Evolutionary conservation across 2,888 invertebrate genomes (phyloP), one percentile per base, ranked within the genome.

Genomic region (Andricus quercusramuli): DNA sequence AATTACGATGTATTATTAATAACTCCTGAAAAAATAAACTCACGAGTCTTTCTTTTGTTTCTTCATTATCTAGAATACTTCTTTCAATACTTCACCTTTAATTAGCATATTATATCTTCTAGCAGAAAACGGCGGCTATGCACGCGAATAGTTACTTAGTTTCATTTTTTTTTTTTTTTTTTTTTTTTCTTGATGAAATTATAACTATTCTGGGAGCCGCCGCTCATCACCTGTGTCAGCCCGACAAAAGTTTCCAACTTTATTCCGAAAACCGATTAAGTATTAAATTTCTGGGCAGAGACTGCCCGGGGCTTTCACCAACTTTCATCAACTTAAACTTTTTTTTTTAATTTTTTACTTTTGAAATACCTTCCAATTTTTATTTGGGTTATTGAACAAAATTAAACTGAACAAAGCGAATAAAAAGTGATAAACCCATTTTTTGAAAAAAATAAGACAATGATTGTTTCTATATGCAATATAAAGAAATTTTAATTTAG

Each of bases 11-110:
- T 64, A 64, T 64, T 29, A 64, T 64, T 64, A 64, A 64, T 64
- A 64, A 29, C 62, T 64, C 62, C 22, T 64, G 62, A 62, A 64
- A 64, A 64, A 64, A 64, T 64, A 64, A 64, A 64, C 62, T 64
- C 62, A 64, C 62, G 62, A 64, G 25, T 64, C 6, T 64, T 62
- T 64, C 25, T 64, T 13, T 64, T 29, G 62, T 64, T 64, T 64
- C 22, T 64, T 64, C 62, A 64, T 64, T 64, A 64, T 29, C 25
- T 29, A 29, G 25, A 64, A 11, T 15, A 64, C 56, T 64, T 25
- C 25, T 25, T 64, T 64, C 62, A 29, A 15, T 29, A 29, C 25
- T 29, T 64, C 62, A 15, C 25, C 62, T 64, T 64, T 64, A 64
- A 64, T 17, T 29, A 2, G 62, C 11, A 25, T 25, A 22, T 25